Evolutionary conservation across 2,888 invertebrate genomes (phyloP), one percentile per base, ranked within the genome.

Genomic region (Axea sp.): DNA sequence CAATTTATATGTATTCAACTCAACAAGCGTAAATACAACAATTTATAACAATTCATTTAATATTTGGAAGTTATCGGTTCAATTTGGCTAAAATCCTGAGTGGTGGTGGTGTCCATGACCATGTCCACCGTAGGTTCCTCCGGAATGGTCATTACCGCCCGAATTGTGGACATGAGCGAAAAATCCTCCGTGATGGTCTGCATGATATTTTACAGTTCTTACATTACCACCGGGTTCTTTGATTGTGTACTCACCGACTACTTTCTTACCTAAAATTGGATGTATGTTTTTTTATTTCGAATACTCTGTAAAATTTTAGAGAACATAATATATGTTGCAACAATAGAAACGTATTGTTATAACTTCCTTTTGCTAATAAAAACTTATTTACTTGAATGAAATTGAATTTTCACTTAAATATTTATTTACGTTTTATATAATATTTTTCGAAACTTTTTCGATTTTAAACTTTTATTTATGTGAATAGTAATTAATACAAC

Each of bases 191-290:
- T 84, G 83, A 22, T 82, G 87, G 65, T 87, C 88, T 2, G 82
- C 81, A 57, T 84, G 83, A 67, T 85, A 85, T 71, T 83, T 85
- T 9, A 85, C 85, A 19, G 80, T 82, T 12, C 84, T 80, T 5
- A 79, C 81, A 57, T 83, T 84, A 33, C 88, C 87, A 33, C 86
- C 88, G 0, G 88, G 86, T 64, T 88, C 88, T 26, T 85, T 83
- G 11, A 88, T 77, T 6, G 83, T 82, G 75, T 88, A 88, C 39
- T 87, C 86, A 1, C 88, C 87, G 26, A 79, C 80, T 1, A 87
- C 84, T 26, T 77, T 72, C 47, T 76, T 62, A 19, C 67, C 73
- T 77, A n/a, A 24, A 51, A 30, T 17, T 7, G 3, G 4, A 19
- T n/a, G n/a, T n/a, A n/a, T n/a, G n/a, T n/a, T n/a, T n/a, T n/a